A percentile compares a stretch with the other conserved stretches of the same genome.
Evolutionary conservation across 2,113 vertebrate genomes (phyloP).

Genomic region (Apodemus sylvaticus): DNA sequence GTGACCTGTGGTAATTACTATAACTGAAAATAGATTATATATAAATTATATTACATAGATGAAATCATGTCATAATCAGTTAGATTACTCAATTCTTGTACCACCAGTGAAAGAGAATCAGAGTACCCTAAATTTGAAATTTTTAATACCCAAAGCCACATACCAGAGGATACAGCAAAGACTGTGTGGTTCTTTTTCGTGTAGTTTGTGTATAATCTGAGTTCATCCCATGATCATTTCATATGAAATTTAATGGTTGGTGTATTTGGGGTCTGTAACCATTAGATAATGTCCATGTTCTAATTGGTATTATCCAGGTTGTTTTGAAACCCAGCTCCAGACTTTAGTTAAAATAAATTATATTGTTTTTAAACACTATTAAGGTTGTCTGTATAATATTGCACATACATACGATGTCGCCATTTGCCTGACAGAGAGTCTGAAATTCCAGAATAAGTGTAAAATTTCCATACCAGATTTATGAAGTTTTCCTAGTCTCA

Average conservation of each 20-base stretch:
- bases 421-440: background rate
- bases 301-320: background rate
- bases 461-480: background rate
- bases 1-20: background rate
- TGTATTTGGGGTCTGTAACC: no score
- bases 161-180: no score
- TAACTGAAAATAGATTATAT: background rate
- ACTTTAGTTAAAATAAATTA: background rate
- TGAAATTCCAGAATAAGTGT: background rate
- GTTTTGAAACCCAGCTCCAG: background rate
- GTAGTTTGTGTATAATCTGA: no score
- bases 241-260: background rate
- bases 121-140: no score
- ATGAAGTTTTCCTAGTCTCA: background rate
- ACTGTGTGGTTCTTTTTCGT: no score
- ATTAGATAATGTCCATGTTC: background rate
- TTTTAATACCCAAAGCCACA: no score
- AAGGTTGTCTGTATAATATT: background rate
- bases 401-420: background rate
- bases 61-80: no score
- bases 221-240: no score
- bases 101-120: no score
- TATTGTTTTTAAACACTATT: background rate
- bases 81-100: no score
- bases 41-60: no score